These are phyloP conservation scores for Coracopsis vasa DNA, from an alignment of 2,113 vertebrate species.

Conservation along the genomic window DNA sequence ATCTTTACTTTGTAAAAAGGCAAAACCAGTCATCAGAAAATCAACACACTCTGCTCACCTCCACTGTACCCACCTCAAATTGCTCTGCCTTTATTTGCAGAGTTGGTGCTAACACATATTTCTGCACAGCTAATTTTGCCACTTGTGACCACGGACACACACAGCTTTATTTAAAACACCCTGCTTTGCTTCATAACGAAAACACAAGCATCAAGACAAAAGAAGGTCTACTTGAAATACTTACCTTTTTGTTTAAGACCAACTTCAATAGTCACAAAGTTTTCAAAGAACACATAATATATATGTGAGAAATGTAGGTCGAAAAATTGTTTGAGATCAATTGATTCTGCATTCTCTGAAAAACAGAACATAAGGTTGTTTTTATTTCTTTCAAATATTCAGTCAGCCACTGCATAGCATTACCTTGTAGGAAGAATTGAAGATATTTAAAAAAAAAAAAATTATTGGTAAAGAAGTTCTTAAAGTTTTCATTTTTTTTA, in stretches of 20 bases:
- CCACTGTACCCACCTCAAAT: not conserved
- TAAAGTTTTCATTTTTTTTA: not conserved
- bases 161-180: not conserved
- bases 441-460: not conserved
- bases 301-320: slow-evolving; percentile 97
- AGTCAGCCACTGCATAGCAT: not conserved
- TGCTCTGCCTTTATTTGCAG: not conserved
- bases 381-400: not conserved
- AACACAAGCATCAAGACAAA: not conserved
- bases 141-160: not conserved
- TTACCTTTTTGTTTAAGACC: slow-evolving; percentile 97
- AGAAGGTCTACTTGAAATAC: not conserved
- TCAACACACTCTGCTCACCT: not conserved
- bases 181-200: not conserved
- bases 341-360: slow-evolving; percentile 92
- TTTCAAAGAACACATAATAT: slow-evolving; percentile 99
- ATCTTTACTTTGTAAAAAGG: not conserved
- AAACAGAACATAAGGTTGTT: slow-evolving; percentile 54
- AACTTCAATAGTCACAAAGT: slow-evolving; percentile 97
- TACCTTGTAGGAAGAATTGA: not conserved
- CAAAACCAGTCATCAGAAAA: not conserved
- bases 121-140: not conserved
- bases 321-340: slow-evolving; percentile 97
- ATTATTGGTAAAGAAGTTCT: not conserved
- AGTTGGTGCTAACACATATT: not conserved